A percentile compares a stretch with the other conserved stretches of the same genome.
Evolutionary conservation across 2,113 vertebrate species (phyloP).

Genomic region (Actinemys pallida): DNA sequence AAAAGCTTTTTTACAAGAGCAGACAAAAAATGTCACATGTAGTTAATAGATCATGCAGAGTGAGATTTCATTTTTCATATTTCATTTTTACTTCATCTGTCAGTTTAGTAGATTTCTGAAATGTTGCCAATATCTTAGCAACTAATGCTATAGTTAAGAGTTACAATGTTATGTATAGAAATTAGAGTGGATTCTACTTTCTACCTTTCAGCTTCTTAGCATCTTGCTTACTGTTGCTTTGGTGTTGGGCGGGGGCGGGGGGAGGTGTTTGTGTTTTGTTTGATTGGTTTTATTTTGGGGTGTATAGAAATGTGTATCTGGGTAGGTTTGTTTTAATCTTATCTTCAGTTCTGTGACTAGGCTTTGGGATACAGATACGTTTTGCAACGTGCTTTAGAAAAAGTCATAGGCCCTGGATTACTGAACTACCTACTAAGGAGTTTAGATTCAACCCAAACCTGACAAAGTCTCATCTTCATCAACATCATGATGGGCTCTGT

Average conservation of each 20-base stretch:
- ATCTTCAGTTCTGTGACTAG: background rate
- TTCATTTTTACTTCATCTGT: background rate
- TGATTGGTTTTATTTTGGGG: background rate
- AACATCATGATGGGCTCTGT: background rate
- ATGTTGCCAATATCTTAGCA: background rate
- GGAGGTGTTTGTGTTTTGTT: background rate
- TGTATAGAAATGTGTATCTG: background rate
- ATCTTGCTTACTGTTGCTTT: background rate
- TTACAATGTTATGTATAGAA: background rate
- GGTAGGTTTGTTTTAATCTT: background rate
- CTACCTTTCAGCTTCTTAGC: background rate
- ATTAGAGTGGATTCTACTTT: background rate
- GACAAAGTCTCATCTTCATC: background rate
- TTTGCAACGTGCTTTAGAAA: background rate
- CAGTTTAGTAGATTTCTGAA: background rate
- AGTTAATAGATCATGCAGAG: background rate
- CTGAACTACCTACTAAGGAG: background rate
- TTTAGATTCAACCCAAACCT: background rate
- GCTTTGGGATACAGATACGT: background rate
- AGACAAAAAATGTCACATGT: background rate
- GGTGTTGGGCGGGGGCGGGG: background rate
- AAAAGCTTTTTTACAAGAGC: background rate
- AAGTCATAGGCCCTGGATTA: background rate
- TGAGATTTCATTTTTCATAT: background rate
- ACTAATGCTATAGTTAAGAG: background rate